A percentile compares a stretch with the other conserved stretches of the same genome.
phyloP scores from a whole-genome alignment of 1,140 invertebrate genomes.

The Dysdera silvatica region DNA sequence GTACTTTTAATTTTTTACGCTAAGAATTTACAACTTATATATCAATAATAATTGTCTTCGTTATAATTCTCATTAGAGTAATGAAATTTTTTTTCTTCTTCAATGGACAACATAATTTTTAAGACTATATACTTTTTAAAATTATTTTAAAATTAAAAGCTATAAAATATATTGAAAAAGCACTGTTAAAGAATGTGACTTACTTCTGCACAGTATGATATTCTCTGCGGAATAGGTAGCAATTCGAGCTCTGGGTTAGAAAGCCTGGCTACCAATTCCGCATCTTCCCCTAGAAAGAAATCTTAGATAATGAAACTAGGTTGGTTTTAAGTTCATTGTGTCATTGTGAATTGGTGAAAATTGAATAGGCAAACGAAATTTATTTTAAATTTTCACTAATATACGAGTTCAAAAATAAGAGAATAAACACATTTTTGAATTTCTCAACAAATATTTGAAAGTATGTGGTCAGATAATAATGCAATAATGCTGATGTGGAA shows the following conservation, averaged over 20 bases:
- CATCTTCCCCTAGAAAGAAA: slow-evolving; percentile 9
- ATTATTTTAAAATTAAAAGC: no score
- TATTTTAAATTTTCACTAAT: neutral
- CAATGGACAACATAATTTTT: neutral
- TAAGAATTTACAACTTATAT: neutral
- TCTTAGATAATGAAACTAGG: neutral
- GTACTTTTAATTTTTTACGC: neutral
- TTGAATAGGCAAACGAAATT: neutral
- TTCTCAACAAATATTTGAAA: no score
- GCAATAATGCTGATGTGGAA: no score
- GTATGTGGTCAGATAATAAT: no score
- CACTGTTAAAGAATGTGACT: neutral
- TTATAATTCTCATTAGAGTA: neutral
- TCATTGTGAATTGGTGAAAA: no score
- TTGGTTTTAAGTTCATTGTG: no score
- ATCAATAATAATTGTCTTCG: neutral
- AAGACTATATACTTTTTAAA: no score
- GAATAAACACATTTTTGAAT: no score
- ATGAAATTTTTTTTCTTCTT: neutral
- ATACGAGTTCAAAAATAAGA: no score
- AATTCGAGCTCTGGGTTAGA: slow-evolving; percentile 22
- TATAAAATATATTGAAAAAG: no score
- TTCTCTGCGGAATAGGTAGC: slow-evolving; percentile 19
- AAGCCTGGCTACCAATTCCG: slow-evolving; percentile 21
- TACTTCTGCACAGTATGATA: slow-evolving; percentile 25